A percentile compares a stretch with the other conserved stretches of the same genome.
Evolutionary conservation across 1,140 invertebrate genomes (phyloP).

Genomic region (Zophobas atratus): DNA sequence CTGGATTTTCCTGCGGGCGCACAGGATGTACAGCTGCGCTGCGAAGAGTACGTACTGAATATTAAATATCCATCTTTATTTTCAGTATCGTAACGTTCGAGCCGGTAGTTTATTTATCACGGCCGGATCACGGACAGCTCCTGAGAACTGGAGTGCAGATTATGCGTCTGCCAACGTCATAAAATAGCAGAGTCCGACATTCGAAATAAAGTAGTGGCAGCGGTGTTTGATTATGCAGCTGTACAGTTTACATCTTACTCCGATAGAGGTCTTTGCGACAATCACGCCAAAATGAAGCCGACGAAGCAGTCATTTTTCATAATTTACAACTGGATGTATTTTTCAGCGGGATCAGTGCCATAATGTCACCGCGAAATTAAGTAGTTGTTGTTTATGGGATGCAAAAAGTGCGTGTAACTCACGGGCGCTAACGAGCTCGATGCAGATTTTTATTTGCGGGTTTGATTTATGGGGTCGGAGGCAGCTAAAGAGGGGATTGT

Average conservation of each 20-base stretch:
- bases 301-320: slow-evolving; percentile 53
- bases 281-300: slow-evolving; percentile 7
- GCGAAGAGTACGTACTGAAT: slow-evolving; percentile 45
- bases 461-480: slow-evolving; percentile 27
- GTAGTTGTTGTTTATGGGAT: slow-evolving; percentile 60
- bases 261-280: background rate
- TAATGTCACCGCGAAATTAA: slow-evolving; percentile 61
- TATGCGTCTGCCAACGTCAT: slow-evolving; percentile 56
- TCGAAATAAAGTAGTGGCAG: slow-evolving; percentile 56
- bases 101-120: slow-evolving; percentile 54
- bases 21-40: slow-evolving; percentile 25
- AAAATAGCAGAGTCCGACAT: slow-evolving; percentile 56
- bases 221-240: slow-evolving; percentile 51
- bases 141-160: slow-evolving; percentile 57
- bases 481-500: too few relatives aligned
- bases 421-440: slow-evolving; percentile 57
- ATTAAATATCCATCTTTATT: slow-evolving; percentile 58
- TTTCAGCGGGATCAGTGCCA: slow-evolving; percentile 59
- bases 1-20: slow-evolving; percentile 16
- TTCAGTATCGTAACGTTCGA: slow-evolving; percentile 49
- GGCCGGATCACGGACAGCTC: slow-evolving; percentile 50
- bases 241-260: slow-evolving; percentile 58
- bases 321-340: slow-evolving; percentile 56
- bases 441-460: slow-evolving; percentile 53
- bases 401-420: slow-evolving; percentile 55